Base-by-base conservation (phyloP, 2,888 invertebrate genomes). In the Choristoneura rosaceana region DNA sequence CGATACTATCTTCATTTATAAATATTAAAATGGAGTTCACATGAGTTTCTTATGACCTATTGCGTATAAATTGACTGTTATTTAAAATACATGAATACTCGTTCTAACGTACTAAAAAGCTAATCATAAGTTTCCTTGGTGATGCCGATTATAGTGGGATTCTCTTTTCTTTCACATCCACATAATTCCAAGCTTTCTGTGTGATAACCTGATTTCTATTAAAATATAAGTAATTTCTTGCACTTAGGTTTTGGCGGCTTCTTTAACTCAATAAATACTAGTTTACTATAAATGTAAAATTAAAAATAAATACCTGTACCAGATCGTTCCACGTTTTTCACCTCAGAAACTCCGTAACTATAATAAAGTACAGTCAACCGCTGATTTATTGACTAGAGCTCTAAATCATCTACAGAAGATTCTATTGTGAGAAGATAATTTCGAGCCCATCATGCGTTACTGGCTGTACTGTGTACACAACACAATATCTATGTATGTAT, bases 1-100 rank as follows among this genome's bases (percentile, higher is more conserved):
- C 61, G 5, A 14, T 47, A 14, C 47, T 9, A 52, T 17, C 15
- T 58, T 33, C 55, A 33, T 8, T 58, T 58, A 25, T 58, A 58
- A 33, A 33, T 58, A 33, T 59, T 34, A n/a, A 59, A 61, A 17
- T 43, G 41, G 61, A 43, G 17, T 43, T 38, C 61, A 7, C 5
- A 10, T 9, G 7, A 43, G 15, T 61, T 12, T 12, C 41, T 17
- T 61, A 61, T 17, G 4, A 12, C 5, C 38, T 61, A 61, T 17
- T 25, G 41, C 61, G 17, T 43, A 61, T 61, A 15, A 43, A 60
- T 60, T 60, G 38, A 60, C 17, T 61, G 43, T 43, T 17, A 17
- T 61, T 61, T 17, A 61, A 61, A 61, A 10, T 5, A 61, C 9
- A 61, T 14, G 14, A 17, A 17, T 43, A 43, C 41, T 61, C 17